Evolutionary conservation across 2,113 vertebrate species (phyloP), one percentile per base, ranked within the genome.

Genomic region (Hippotragus niger): DNA sequence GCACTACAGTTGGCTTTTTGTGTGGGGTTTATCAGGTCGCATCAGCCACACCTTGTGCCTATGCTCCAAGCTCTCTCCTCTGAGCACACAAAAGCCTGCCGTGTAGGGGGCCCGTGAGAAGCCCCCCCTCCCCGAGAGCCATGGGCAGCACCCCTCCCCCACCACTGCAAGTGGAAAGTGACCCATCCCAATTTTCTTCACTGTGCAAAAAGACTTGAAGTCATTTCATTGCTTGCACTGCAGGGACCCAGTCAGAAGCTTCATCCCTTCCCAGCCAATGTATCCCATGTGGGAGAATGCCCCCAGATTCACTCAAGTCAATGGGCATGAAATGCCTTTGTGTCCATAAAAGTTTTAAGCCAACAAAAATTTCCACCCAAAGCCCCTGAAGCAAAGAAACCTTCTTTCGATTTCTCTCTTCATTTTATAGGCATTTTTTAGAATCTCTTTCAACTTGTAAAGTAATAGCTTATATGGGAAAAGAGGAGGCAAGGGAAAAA

Each of bases 41-140:
- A 99, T 99, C 99, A 98, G 98, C 98, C 99, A 99, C 99, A 99
- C 98, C 98, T 99, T 97, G 98, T 99, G 99, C 99, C 99, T 71
- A 58, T 47, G 53, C 98, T 43, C 21, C 36, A 23, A 97, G 97
- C 82, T 98, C 98, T 98, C 98, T 97, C 98, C 98, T 94, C 95
- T 71, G 76, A 36, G 91, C 95, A 98, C 99, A 99, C 99, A 99
- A 99, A 98, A 98, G 98, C 58, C 98, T 91, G 96, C 93, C 86
- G 0, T 94, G 98, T 97, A 60, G 86, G 98, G 94, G 97, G 95
- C 50, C 55, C 81, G 0, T 64, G 98, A 96, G 98, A 96, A 85
- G 90, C 36, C 11, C 88, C 90, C 96, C 96, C 91, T 83, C 12
- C 1, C 89, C 7, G 2, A 71, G 0, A 95, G 96, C 92, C 93